Evolutionary conservation across 2,797 vertebrate genomes (phyloP), one percentile per base, ranked within the genome.

Genomic region (Hoplostethus atlanticus): DNA sequence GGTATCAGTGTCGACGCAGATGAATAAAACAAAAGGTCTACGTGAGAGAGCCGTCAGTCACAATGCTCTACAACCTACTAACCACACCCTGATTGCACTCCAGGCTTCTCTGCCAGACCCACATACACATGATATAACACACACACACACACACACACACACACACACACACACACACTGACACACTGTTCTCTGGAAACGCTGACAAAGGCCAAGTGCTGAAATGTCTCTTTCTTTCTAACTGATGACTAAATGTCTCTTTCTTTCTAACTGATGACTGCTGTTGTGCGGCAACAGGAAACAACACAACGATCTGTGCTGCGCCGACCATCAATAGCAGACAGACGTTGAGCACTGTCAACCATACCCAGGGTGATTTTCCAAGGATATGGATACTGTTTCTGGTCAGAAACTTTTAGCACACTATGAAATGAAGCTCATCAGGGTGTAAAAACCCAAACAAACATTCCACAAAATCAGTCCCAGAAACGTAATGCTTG

Each of bases 141-240:
- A 42, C 36, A 68, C 31, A 51, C 66, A 50, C 34, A 59, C 54
- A 36, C 54, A 56, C 54, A 36, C 28, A 34, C 53, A 55, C 53
- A 55, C 53, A 50, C 34, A 59, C 54, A 36, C 54, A 56, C 54
- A 36, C 28, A 34, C 53, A 55, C 53, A 55, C 53, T 5, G 10
- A 11, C 21, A 21, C 21, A 21, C 21, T 21, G 52, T 15, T 5
- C 10, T 42, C 40, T 11, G 40, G 36, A 52, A 52, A 28, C 2
- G 2, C 50, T 52, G 50, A 52, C 8, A 47, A 53, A 11, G 10
- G 10, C 25, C 0, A 54, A 54, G 13, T 15, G 28, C 30, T 54
- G 25, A 5, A 54, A 6, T 54, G 28, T 54, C 25, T 15, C 30
- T 13, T 12, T 53, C 5, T 1, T 52, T n/a, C 21, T 21, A 21